Conservation (phyloP, 2,113 vertebrate genomes). For the Amazona guildingii region DNA sequence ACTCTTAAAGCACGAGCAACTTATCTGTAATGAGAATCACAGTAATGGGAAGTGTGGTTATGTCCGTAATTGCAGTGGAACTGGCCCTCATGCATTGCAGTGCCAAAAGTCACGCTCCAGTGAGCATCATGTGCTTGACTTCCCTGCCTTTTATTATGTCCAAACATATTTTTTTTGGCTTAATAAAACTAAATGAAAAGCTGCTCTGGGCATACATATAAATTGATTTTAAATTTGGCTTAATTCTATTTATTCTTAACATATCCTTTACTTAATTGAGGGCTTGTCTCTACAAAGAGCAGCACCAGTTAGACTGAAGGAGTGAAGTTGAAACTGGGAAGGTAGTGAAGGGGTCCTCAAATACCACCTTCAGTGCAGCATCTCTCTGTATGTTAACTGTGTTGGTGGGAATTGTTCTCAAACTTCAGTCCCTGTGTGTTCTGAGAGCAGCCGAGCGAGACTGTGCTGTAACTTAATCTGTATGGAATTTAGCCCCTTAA, state of each 20-base stretch:
- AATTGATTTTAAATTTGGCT: neutral
- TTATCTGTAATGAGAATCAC: neutral
- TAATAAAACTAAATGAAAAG: conserved; percentile 14
- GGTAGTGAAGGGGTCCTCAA: neutral
- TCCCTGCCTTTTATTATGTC: neutral
- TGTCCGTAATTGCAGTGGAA: neutral
- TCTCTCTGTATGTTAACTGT: neutral
- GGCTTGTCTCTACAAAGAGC: neutral
- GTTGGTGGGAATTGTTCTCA: neutral
- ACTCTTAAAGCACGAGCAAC: neutral
- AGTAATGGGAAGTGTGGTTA: neutral
- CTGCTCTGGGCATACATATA: neutral
- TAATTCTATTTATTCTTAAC: neutral
- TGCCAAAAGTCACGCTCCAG: neutral
- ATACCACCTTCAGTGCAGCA: neutral
- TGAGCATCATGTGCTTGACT: neutral
- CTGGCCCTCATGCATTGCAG: neutral
- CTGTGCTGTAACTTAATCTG: neutral
- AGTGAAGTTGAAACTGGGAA: neutral
- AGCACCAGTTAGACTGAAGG: neutral
- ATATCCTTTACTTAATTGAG: neutral
- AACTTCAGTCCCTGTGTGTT: neutral
- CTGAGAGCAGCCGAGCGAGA: neutral
- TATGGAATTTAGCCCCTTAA: neutral
- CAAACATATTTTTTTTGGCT: neutral